phyloP scores from a whole-genome alignment of 2,113 vertebrate species.

The Bettongia penicillata region DNA sequence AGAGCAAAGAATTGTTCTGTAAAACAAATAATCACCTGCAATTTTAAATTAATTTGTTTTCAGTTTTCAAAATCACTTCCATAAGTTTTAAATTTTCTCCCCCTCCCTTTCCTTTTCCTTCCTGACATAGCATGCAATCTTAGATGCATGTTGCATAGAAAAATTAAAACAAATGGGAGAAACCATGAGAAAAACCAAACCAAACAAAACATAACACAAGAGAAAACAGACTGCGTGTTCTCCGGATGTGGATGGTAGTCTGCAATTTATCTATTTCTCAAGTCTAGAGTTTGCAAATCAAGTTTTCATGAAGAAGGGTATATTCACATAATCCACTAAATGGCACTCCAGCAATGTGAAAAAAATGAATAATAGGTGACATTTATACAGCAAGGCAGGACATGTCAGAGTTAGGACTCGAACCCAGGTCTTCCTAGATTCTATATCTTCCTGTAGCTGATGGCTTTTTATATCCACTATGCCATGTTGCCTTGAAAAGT shows the following conservation, averaged over 20 bases:
- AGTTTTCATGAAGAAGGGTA: conserved; percentile 13
- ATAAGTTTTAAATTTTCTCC: no score
- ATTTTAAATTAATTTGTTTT: no score
- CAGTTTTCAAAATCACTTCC: no score
- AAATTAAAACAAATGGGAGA: no score
- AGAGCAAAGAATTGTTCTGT: conserved; percentile 27
- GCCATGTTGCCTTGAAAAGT: background rate
- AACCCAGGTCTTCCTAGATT: background rate
- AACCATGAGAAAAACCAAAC: no score
- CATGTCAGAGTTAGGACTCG: background rate
- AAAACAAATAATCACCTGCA: background rate
- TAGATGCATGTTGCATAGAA: no score
- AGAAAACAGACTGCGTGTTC: no score
- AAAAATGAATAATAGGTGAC: background rate
- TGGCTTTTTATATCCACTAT: conserved; percentile 6
- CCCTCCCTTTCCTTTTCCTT: no score
- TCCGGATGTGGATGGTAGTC: no score
- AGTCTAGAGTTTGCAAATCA: background rate
- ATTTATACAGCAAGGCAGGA: background rate
- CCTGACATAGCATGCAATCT: no score
- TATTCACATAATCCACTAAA: conserved; percentile 9
- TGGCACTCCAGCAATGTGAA: conserved; percentile 1
- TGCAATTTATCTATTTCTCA: background rate
- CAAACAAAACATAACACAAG: no score
- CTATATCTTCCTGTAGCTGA: background rate